Evolutionary conservation across 2,888 invertebrate genomes (phyloP).

Genomic region (Apodemia hepburni): DNA sequence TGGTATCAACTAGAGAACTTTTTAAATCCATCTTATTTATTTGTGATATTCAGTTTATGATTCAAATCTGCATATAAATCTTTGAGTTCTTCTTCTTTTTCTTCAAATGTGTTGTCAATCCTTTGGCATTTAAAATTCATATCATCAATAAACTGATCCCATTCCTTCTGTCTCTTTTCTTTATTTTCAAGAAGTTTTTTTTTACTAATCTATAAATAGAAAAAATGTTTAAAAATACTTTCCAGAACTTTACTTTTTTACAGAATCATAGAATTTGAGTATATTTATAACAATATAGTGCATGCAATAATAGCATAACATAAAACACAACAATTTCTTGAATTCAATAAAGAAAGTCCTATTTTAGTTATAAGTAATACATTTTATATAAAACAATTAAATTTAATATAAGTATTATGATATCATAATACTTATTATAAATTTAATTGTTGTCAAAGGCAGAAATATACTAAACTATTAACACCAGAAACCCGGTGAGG

Average conservation of each 20-base stretch:
- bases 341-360: too few species aligned
- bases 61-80: constrained; percentile 88
- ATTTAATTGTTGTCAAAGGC: too few species aligned
- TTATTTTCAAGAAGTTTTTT: constrained; percentile 48
- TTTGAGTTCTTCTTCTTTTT: constrained; percentile 88
- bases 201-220: constrained; percentile 19
- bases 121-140: constrained; percentile 87
- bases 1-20: constrained; percentile 82
- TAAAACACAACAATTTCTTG: too few species aligned
- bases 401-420: too few species aligned
- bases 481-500: too few species aligned
- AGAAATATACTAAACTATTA: too few species aligned
- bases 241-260: neutral
- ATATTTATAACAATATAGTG: neutral
- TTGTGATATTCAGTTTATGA: constrained; percentile 83
- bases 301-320: too few species aligned
- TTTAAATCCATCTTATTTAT: constrained; percentile 72
- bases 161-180: constrained; percentile 74
- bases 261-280: neutral
- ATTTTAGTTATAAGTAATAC: too few species aligned
- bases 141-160: constrained; percentile 88
- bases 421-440: too few species aligned
- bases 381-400: too few species aligned
- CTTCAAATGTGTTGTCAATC: constrained; percentile 88
- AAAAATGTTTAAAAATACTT: neutral